Base-by-base conservation (phyloP, 2,888 invertebrate genomes). In the Latrodectus elegans region DNA sequence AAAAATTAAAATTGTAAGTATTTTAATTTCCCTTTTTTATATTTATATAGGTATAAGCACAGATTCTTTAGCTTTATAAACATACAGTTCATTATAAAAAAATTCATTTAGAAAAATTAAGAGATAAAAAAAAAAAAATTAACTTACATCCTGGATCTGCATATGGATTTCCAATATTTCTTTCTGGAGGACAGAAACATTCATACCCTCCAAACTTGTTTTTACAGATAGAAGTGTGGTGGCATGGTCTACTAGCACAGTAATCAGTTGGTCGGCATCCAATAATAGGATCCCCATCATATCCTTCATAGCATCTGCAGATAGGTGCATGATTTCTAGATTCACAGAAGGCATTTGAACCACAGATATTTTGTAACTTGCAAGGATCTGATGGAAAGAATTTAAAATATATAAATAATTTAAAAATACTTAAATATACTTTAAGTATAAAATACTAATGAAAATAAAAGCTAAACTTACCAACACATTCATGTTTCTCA, bases 201-300 rank as follows among this genome's bases (percentile, higher is more conserved):
- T 93, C 93, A 91, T 94, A 97, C 22, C 95, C 95, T 49, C 97
- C 97, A 49, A 95, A 95, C 60, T 94, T 94, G 91, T 97, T 97
- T 90, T 95, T 93, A 91, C 97, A 97, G 91, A 94, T 93, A 15
- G 97, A 96, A 88, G 96, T 95, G 52, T 94, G 91, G 90, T 97
- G 96, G 91, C 97, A 97, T 68, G 97, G 97, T 90, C 95, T 95
- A 53, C 89, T 90, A 38, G 93, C 90, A 91, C 97, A 97, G 93
- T 97, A 97, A 91, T 97, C 94, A 74, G 96, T 93, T 14, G 87
- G 75, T 12, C 97, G 97, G 79, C 96, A 94, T 77, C 94, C 94
- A 91, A 96, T 96, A 26, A 89, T 82, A 0, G 97, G 96, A 92
- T 97, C 96, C 10, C 97, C 97, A 55, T 97, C 93, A 91, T 95